These are phyloP conservation scores for Harpalus rufipes DNA, from an alignment of 2,888 invertebrate species.

Conservation along the genomic window DNA sequence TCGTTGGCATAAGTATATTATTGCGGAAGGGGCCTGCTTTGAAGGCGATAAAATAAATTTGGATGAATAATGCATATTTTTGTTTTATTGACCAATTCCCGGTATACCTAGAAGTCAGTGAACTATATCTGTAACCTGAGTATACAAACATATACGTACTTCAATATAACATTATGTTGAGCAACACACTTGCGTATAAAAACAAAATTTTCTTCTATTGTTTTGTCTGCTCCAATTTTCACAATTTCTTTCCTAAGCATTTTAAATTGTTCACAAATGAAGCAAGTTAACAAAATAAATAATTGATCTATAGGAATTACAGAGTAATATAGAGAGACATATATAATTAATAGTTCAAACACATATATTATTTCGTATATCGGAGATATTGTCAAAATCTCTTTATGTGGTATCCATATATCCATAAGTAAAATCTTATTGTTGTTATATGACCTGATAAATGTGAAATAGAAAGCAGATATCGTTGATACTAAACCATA, in stretches of 20 bases:
- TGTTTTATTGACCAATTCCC: too few relatives aligned
- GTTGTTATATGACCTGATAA: neutral
- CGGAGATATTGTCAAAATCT: neutral
- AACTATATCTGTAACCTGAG: too few relatives aligned
- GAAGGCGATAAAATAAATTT: too few relatives aligned
- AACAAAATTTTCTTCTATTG: neutral
- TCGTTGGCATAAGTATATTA: too few relatives aligned
- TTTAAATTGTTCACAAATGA: constrained; percentile 6
- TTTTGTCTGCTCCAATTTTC: neutral
- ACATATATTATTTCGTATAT: neutral
- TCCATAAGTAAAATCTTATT: neutral
- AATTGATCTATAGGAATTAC: neutral
- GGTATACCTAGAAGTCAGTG: too few relatives aligned
- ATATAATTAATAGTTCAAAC: neutral
- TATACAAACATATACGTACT: neutral
- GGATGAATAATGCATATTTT: too few relatives aligned
- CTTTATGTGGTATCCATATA: constrained; percentile 1
- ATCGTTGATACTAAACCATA: neutral
- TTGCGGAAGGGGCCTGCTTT: too few relatives aligned
- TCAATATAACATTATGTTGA: constrained; percentile 7
- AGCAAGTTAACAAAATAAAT: constrained; percentile 2
- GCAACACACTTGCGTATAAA: neutral
- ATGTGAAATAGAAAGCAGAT: neutral
- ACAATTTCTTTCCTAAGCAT: neutral
- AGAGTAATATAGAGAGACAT: neutral